phyloP scores from a whole-genome alignment of 2,797 vertebrate genomes.

The Brachyrhaphis roseni region DNA sequence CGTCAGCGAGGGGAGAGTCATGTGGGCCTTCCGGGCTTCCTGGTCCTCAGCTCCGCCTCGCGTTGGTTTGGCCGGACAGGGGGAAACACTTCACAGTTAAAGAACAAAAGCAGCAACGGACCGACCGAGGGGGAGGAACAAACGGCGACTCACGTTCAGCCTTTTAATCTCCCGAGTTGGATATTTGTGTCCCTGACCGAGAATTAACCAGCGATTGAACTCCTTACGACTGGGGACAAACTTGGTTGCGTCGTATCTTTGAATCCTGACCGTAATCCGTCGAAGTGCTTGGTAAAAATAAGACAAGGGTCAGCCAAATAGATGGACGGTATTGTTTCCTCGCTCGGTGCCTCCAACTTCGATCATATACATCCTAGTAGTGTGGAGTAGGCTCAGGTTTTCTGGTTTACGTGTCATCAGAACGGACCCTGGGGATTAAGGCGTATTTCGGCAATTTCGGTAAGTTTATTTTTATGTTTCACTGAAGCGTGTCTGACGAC shows the following conservation, averaged over 20 bases:
- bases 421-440: conserved; percentile 25
- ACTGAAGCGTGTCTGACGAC: conserved; percentile 73
- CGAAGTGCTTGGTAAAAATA: conserved; percentile 72
- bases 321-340: conserved; percentile 74
- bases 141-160: conserved; percentile 43
- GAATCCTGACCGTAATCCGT: conserved; percentile 70
- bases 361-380: conserved; percentile 37
- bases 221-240: conserved; percentile 64
- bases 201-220: conserved; percentile 48
- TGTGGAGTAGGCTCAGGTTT: conserved; percentile 9
- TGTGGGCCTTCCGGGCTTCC: conserved; percentile 80
- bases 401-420: conserved; percentile 6
- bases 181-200: conserved; percentile 9
- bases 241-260: conserved; percentile 71
- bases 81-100: conserved; percentile 81
- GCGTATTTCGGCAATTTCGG: conserved; percentile 55
- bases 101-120: conserved; percentile 84
- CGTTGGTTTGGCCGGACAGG: conserved; percentile 83
- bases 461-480: conserved; percentile 81
- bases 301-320: conserved; percentile 74
- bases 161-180: conserved; percentile 31
- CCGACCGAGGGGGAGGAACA: conserved; percentile 56
- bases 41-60: conserved; percentile 82
- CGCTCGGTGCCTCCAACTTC: conserved; percentile 65
- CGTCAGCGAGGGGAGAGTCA: conserved; percentile 73